phyloP scores from a whole-genome alignment of 2,888 invertebrate species.

The Dichetophora obliterata region DNA sequence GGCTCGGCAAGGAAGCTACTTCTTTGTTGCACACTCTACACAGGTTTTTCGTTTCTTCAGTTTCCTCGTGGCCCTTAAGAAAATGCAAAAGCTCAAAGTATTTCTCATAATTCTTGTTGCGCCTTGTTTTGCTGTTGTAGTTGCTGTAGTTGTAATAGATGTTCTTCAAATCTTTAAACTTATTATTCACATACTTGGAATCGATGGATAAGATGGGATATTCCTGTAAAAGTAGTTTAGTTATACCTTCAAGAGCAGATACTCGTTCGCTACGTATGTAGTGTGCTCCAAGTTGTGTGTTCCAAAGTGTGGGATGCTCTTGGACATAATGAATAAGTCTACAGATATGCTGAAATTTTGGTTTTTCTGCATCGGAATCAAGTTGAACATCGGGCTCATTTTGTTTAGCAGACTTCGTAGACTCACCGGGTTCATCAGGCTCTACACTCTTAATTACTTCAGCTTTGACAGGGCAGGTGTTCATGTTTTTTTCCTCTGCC shows the following conservation, averaged over 20 bases:
- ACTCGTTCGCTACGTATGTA: conserved; percentile 1
- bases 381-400: background rate
- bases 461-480: background rate
- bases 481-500: background rate
- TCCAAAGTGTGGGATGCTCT: conserved; percentile 17
- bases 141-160: conserved; percentile 15
- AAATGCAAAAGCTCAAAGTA: conserved; percentile 13
- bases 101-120: background rate
- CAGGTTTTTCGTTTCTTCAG: background rate
- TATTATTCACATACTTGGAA: background rate
- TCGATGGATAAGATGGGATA: conserved; percentile 7
- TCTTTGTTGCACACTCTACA: background rate
- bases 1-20: background rate
- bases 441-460: background rate
- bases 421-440: background rate
- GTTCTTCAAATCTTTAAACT: conserved; percentile 5
- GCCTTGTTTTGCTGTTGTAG: background rate
- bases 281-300: background rate
- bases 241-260: background rate
- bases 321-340: conserved; percentile 3
- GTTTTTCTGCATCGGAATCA: background rate
- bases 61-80: background rate
- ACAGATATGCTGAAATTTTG: conserved; percentile 1
- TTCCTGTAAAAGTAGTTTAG: background rate
- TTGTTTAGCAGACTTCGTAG: background rate